Evolutionary conservation across 1,140 invertebrate species (phyloP), one percentile per base, ranked within the genome.

Genomic region (Rhagoletis pomonella): DNA sequence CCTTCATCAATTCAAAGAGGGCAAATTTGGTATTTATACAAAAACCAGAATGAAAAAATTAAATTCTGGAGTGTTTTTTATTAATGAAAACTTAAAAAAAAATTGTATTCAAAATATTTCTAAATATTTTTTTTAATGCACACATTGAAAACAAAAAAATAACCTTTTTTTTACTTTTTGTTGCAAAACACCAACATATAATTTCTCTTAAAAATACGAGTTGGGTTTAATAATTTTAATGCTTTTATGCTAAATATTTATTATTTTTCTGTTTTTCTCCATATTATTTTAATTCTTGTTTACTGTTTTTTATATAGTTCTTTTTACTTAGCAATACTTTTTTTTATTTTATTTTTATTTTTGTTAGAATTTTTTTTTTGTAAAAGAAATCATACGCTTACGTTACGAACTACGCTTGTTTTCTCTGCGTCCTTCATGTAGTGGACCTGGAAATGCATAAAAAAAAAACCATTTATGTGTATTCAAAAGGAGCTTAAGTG

Each of bases 321-420:
- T 69, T 65, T 29, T 12, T 69, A 19, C 7, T 69, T 44, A 44
- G 44, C 44, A 47, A 5, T 69, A 29, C 3, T 44, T 14, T 17
- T 47, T 44, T 47, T 69, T 44, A 14, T 47, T 69, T 69, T 44
- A 6, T 69, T 14, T 69, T 44, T 12, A 12, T 69, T 69, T 69
- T 69, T 47, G 0, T 29, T 29, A 29, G 12, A 14, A 62, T 62
- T 69, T 42, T 42, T 69, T 42, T 69, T 69, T 69, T 47, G 42
- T 69, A 69, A 69, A 73, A 73, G 42, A 73, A 58, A 81, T 81
- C n/a, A 81, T 55, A 55, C 47, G 47, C 47, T 81, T 81, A 81
- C 47, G 42, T 81, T 81, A 81, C 73, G 7, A 81, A 81, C 73
- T 81, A 81, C 73, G 67, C 39, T 47, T 73, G 42, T 14, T 73